phyloP scores from a whole-genome alignment of 2,113 vertebrate species.

The Paradoxurus hermaphroditus region DNA sequence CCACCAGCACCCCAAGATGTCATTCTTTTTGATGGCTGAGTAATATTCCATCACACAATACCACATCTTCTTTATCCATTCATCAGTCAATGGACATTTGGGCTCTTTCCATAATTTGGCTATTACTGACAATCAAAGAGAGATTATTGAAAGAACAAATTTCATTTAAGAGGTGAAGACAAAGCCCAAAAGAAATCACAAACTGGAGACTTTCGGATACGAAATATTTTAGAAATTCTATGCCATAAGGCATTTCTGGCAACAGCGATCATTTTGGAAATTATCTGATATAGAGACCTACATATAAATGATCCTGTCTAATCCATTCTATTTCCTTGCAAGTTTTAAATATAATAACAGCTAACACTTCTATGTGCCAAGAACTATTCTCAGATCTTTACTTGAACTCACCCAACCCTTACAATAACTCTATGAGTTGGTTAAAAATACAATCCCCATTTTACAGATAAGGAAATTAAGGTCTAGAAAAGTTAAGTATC shows the following conservation, averaged over 20 bases:
- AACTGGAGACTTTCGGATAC: background rate
- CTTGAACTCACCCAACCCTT: background rate
- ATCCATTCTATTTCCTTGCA: background rate
- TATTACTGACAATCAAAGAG: background rate
- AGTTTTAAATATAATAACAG: constrained; percentile 1
- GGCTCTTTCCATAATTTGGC: too few species aligned
- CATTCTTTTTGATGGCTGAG: too few species aligned
- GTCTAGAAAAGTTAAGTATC: background rate
- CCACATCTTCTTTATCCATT: too few species aligned
- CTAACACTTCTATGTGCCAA: background rate
- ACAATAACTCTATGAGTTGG: background rate
- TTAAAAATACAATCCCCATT: background rate
- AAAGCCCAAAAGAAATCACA: background rate
- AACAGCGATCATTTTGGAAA: background rate
- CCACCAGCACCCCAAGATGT: too few species aligned
- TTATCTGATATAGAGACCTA: background rate
- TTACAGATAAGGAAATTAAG: constrained; percentile 12
- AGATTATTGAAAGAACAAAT: background rate
- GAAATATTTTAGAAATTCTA: background rate
- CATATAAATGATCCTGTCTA: background rate
- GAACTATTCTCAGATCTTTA: background rate
- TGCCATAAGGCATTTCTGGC: background rate
- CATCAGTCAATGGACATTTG: too few species aligned
- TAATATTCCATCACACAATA: too few species aligned
- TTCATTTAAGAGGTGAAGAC: background rate